A percentile compares a stretch with the other conserved stretches of the same genome.
Evolutionary conservation across 2,113 vertebrate species (phyloP).

Genomic region (Paramisgurnus dabryanus): DNA sequence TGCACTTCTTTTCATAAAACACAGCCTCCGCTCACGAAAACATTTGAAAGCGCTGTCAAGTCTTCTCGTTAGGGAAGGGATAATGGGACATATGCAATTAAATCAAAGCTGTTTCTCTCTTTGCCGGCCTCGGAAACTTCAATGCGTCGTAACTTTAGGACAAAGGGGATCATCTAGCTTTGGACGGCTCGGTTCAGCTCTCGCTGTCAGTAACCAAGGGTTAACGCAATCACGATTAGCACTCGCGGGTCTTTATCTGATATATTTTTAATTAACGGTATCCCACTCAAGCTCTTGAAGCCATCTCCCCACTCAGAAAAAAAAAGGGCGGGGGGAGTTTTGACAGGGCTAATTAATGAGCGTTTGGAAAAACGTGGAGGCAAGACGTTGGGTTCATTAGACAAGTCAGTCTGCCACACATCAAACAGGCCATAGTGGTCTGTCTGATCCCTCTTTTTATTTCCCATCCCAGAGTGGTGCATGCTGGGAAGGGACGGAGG

Average conservation of each 20-base stretch:
- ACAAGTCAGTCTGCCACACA: slow-evolving; percentile 71
- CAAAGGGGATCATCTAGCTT: slow-evolving; percentile 70
- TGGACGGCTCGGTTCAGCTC: slow-evolving; percentile 60
- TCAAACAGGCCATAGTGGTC: slow-evolving; percentile 68
- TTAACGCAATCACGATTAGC: slow-evolving; percentile 64
- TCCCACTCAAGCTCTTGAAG: slow-evolving; percentile 80
- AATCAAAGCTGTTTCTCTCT: slow-evolving; percentile 63
- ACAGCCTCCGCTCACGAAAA: slow-evolving; percentile 50
- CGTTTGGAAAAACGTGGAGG: slow-evolving; percentile 63
- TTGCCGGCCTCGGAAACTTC: slow-evolving; percentile 66
- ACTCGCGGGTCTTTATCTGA: slow-evolving; percentile 79
- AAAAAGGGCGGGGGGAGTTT: slow-evolving; percentile 74
- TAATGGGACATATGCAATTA: slow-evolving; percentile 72
- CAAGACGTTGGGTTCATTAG: slow-evolving; percentile 75
- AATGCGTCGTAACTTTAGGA: slow-evolving; percentile 70
- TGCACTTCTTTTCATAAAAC: slow-evolving; percentile 49
- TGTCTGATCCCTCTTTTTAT: slow-evolving; percentile 60
- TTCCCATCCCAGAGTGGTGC: slow-evolving; percentile 55
- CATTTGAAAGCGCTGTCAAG: slow-evolving; percentile 74
- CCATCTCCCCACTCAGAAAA: slow-evolving; percentile 56
- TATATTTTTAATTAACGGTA: slow-evolving; percentile 85
- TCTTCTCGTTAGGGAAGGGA: slow-evolving; percentile 57
- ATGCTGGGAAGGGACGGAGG: slow-evolving; percentile 45
- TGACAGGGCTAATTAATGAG: slow-evolving; percentile 84
- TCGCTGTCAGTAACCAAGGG: slow-evolving; percentile 68